Conservation (phyloP, 2,797 vertebrate genomes). For the Crenuchus spilurus region DNA sequence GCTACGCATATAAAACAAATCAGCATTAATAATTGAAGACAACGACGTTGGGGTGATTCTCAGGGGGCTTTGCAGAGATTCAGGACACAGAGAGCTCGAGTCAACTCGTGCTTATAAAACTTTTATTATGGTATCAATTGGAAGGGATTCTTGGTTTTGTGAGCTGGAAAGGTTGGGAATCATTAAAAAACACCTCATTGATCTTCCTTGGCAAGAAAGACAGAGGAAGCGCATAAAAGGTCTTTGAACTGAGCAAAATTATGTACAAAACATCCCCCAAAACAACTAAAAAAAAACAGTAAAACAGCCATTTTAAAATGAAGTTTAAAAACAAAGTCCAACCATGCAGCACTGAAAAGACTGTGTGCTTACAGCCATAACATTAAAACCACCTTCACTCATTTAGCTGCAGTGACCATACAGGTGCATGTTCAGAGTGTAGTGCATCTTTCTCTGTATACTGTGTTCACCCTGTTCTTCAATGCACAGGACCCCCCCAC, state of each 20-base stretch:
- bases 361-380: too few relatives aligned
- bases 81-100: constrained; percentile 13
- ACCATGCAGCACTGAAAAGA: constrained; percentile 2
- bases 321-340: constrained; percentile 4
- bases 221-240: constrained; percentile 1
- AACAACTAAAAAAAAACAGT: constrained; percentile 6
- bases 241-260: too few relatives aligned
- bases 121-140: constrained; percentile 44
- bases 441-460: too few relatives aligned
- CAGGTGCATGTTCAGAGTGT: too few relatives aligned
- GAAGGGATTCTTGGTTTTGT: constrained; percentile 11
- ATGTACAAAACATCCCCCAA: not conserved
- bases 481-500: too few relatives aligned
- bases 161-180: not conserved
- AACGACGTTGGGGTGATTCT: not conserved
- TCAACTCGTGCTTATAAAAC: constrained; percentile 30
- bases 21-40: constrained; percentile 25
- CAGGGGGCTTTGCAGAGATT: not conserved
- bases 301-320: constrained; percentile 11
- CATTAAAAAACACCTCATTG: not conserved
- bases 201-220: not conserved
- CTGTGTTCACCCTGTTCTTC: too few relatives aligned
- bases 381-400: too few relatives aligned
- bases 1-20: constrained; percentile 34
- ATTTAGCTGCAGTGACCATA: too few relatives aligned